Evolutionary conservation across 2,888 invertebrate genomes (phyloP).

Genomic region (Polyploca ridens): DNA sequence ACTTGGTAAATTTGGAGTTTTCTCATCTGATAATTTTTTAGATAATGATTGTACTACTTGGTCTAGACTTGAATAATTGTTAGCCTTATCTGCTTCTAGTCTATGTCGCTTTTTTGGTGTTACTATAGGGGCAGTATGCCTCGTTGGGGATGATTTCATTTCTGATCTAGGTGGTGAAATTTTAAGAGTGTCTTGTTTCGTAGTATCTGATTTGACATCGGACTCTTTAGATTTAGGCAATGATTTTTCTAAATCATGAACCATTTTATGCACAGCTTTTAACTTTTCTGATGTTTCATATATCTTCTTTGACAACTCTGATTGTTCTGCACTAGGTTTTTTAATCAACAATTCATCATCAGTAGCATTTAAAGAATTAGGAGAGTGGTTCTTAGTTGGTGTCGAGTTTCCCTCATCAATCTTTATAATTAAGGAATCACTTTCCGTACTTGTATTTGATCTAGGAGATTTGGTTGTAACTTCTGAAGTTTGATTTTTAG

Average conservation of each 20-base stretch:
- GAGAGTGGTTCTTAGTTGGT: constrained; percentile 47
- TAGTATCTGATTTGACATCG: constrained; percentile 59
- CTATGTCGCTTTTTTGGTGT: constrained; percentile 91
- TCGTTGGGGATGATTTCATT: constrained; percentile 64
- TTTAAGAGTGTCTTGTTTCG: constrained; percentile 63
- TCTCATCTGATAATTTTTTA: constrained; percentile 77
- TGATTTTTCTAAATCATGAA: constrained; percentile 74
- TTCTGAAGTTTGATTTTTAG: constrained; percentile 47
- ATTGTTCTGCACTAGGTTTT: constrained; percentile 73
- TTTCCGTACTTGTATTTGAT: constrained; percentile 43
- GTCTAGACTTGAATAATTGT: constrained; percentile 70
- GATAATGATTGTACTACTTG: constrained; percentile 79
- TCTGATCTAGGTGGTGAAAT: constrained; percentile 69
- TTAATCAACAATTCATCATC: constrained; percentile 69
- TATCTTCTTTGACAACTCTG: constrained; percentile 79
- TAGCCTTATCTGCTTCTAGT: constrained; percentile 84
- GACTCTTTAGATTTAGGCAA: constrained; percentile 72
- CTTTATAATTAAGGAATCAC: constrained; percentile 39
- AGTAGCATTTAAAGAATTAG: constrained; percentile 46
- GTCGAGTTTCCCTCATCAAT: constrained; percentile 49
- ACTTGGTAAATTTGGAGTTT: constrained; percentile 41
- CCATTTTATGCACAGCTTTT: constrained; percentile 80
- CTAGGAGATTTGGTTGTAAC: constrained; percentile 46
- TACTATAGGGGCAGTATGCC: constrained; percentile 80
- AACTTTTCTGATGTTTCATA: constrained; percentile 80